These are phyloP conservation scores for Drosophila formosana DNA, from an alignment of 2,888 invertebrate genomes.

Conservation along the genomic window DNA sequence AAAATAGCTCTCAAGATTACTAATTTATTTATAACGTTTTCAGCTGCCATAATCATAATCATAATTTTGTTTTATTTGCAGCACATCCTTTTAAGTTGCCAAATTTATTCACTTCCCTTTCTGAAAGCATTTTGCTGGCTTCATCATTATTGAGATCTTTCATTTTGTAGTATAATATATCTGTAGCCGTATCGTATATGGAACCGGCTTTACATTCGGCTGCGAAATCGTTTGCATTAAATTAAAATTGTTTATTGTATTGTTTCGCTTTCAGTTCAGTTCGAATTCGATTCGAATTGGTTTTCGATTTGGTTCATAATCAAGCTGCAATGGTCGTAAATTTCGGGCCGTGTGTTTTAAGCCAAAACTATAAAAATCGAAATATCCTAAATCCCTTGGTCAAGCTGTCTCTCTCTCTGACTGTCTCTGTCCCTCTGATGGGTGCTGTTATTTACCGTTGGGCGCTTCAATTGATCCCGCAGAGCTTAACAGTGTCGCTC, in stretches of 20 bases:
- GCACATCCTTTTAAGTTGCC: background rate
- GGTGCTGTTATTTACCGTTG: conserved; percentile 58
- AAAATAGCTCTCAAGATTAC: too few species aligned
- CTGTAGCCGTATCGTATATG: conserved; percentile 9
- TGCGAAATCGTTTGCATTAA: conserved; percentile 56
- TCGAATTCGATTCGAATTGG: background rate
- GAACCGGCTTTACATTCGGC: conserved; percentile 48
- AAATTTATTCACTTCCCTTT: background rate
- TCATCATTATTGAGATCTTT: conserved; percentile 9
- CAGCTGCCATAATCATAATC: background rate
- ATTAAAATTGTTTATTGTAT: conserved; percentile 66
- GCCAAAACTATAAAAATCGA: conserved; percentile 65
- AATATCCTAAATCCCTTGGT: conserved; percentile 69
- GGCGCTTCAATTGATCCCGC: conserved; percentile 67
- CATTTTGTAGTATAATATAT: conserved; percentile 11
- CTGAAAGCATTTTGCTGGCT: background rate
- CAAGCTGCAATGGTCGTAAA: conserved; percentile 58
- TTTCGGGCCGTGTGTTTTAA: conserved; percentile 43
- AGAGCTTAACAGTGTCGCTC: conserved; percentile 76
- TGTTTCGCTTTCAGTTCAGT: conserved; percentile 27
- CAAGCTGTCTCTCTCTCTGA: background rate
- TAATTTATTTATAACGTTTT: too few species aligned
- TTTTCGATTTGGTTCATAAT: conserved; percentile 47
- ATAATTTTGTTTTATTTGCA: background rate
- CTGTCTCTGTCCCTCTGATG: background rate